A percentile compares a stretch with the other conserved stretches of the same genome.
Conservation (phyloP, 2,888 invertebrate genomes). For the Syritta pipiens region DNA sequence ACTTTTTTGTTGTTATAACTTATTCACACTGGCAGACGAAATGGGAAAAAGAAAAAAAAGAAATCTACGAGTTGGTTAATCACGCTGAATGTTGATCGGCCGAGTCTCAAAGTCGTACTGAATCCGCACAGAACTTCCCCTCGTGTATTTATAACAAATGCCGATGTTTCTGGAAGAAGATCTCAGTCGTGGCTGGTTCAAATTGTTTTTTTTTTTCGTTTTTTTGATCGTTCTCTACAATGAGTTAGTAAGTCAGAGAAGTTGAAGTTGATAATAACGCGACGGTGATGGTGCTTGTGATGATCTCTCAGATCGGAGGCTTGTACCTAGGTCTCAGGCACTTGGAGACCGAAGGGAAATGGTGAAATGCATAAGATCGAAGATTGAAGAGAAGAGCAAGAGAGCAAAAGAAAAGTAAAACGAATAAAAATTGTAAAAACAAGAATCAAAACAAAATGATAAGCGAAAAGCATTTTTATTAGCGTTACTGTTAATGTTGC, state of each 20-base stretch:
- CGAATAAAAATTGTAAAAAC: slow-evolving; percentile 9
- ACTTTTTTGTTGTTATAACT: no score
- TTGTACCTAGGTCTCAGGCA: no score
- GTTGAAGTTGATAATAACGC: slow-evolving; percentile 26
- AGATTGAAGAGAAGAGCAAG: background rate
- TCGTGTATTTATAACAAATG: slow-evolving; percentile 63
- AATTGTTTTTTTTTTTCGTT: slow-evolving; percentile 1
- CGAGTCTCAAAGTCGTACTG: slow-evolving; percentile 66
- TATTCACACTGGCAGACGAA: no score
- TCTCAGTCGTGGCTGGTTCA: slow-evolving; percentile 30
- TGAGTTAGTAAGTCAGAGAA: slow-evolving; percentile 36
- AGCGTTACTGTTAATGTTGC: slow-evolving; percentile 19
- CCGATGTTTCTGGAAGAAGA: slow-evolving; percentile 66
- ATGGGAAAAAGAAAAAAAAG: background rate
- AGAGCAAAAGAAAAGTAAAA: background rate
- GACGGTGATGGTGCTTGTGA: slow-evolving; percentile 16
- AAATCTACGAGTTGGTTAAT: background rate
- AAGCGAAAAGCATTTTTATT: slow-evolving; percentile 47
- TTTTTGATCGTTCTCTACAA: slow-evolving; percentile 12
- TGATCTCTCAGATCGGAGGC: no score
- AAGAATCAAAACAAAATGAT: slow-evolving; percentile 53
- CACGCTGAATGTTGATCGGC: slow-evolving; percentile 44
- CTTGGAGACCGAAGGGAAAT: background rate
- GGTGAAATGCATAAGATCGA: background rate
- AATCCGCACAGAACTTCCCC: slow-evolving; percentile 59